A percentile compares a stretch with the other conserved stretches of the same genome.
These are phyloP conservation scores for Drosophila saltans DNA, from an alignment of 1,140 invertebrate species.

Conservation along the genomic window DNA sequence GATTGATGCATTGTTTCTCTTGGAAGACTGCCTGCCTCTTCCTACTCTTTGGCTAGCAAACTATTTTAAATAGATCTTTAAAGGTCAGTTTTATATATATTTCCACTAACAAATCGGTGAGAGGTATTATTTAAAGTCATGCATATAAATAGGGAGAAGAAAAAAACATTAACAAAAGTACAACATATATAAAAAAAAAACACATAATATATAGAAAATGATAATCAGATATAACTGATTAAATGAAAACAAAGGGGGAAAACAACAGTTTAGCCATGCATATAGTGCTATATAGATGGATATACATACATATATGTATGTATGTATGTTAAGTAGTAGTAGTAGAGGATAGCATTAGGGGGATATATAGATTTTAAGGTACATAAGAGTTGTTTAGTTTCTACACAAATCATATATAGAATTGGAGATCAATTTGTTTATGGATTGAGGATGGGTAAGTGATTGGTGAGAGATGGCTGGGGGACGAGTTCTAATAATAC, in stretches of 20 bases:
- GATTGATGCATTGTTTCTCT: too few relatives aligned
- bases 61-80: too few relatives aligned
- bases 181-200: not conserved
- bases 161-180: constrained; percentile 7
- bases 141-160: not conserved
- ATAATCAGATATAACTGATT: not conserved
- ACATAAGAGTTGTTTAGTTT: constrained; percentile 34
- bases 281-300: constrained; percentile 1
- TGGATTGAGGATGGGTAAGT: constrained; percentile 12
- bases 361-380: constrained; percentile 6
- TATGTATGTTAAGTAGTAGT: not conserved
- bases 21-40: too few relatives aligned
- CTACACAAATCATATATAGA: constrained; percentile 21
- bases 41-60: too few relatives aligned
- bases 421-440: constrained; percentile 43
- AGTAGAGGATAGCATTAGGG: not conserved
- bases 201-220: not conserved
- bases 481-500: constrained; percentile 25
- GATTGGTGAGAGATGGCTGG: not conserved
- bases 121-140: not conserved
- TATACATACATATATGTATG: not conserved
- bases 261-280: constrained; percentile 10
- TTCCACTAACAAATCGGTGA: not conserved
- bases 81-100: too few relatives aligned
- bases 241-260: not conserved